phyloP scores from a whole-genome alignment of 2,797 vertebrate species.

The Mormyrus proboscirostris region DNA sequence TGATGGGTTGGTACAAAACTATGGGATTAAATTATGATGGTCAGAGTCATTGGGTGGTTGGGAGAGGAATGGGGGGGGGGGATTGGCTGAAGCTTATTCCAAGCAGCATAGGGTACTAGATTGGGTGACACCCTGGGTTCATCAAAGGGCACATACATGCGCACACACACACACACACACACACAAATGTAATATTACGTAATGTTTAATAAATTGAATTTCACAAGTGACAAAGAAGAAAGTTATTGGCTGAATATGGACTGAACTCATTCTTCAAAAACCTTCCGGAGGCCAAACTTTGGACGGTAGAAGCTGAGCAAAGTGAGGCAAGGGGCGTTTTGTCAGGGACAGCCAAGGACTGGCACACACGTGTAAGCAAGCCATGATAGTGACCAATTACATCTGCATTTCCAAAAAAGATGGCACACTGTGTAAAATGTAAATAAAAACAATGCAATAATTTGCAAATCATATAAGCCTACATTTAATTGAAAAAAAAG shows the following conservation, averaged over 20 bases:
- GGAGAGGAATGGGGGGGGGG: neutral
- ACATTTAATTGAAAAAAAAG: neutral
- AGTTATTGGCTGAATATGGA: neutral
- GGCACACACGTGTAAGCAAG: neutral
- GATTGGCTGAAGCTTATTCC: neutral
- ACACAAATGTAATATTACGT: neutral
- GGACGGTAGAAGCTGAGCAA: neutral
- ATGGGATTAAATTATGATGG: neutral
- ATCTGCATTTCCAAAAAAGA: neutral
- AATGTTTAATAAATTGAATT: neutral
- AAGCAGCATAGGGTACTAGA: neutral
- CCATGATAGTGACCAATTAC: neutral
- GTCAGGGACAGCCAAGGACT: neutral
- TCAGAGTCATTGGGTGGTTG: neutral
- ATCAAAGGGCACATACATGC: neutral
- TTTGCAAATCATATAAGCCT: neutral
- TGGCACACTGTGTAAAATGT: neutral
- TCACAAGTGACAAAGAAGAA: neutral
- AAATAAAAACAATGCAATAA: neutral
- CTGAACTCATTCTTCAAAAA: neutral
- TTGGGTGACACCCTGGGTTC: neutral
- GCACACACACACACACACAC: neutral
- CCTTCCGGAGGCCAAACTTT: neutral
- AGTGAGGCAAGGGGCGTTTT: neutral
- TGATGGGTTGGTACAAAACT: neutral